Evolutionary conservation across 2,113 vertebrate species (phyloP).

Genomic region (Hemiscyllium ocellatum): DNA sequence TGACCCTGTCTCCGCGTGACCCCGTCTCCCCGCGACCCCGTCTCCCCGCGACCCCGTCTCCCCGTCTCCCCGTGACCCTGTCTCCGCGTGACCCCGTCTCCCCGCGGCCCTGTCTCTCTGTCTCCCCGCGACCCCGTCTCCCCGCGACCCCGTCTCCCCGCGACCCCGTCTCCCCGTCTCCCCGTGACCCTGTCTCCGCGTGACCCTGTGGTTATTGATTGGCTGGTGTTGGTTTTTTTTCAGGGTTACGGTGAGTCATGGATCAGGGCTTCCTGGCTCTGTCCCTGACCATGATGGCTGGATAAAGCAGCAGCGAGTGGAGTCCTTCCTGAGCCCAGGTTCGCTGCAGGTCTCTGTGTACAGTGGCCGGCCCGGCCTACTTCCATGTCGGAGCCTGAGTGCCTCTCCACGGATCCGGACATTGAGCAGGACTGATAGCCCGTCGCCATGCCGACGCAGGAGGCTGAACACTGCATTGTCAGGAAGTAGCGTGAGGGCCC

Average conservation of each 20-base stretch:
- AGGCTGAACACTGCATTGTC: neutral
- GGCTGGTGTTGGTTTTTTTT: neutral
- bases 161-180: neutral
- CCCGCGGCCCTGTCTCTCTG: neutral
- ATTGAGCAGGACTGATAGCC: constrained; percentile 69
- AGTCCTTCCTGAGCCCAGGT: constrained; percentile 44
- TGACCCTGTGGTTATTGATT: too few species aligned
- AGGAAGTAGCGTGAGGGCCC: too few species aligned
- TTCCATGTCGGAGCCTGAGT: constrained; percentile 67
- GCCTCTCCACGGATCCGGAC: constrained; percentile 66
- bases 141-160: too few species aligned
- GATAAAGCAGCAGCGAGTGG: constrained; percentile 47
- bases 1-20: neutral
- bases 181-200: neutral
- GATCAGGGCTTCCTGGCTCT: constrained; percentile 46
- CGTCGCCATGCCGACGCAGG: constrained; percentile 69
- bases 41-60: neutral
- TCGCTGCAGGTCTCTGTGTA: constrained; percentile 46
- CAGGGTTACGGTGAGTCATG: constrained; percentile 63
- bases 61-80: too few species aligned
- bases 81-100: neutral
- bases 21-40: too few species aligned
- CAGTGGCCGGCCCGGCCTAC: constrained; percentile 44
- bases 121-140: neutral
- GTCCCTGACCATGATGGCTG: constrained; percentile 47